phyloP scores from a whole-genome alignment of 2,797 vertebrate species.

The Pseudochaenichthys georgianus region DNA sequence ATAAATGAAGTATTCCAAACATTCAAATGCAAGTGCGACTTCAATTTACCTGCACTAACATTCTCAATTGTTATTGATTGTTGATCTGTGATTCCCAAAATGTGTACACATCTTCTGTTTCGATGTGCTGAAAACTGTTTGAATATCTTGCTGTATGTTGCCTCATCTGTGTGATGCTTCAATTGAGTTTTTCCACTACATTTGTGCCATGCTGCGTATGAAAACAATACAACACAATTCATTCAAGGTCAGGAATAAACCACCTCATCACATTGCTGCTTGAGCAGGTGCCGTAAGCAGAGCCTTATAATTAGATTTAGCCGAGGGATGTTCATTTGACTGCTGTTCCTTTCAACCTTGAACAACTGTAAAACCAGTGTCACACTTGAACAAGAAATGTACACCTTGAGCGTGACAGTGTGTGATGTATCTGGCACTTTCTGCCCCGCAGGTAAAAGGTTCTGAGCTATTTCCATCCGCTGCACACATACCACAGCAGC shows the following conservation, averaged over 20 bases:
- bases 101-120: no score
- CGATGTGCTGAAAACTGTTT: no score
- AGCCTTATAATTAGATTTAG: constrained; percentile 18
- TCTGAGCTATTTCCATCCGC: constrained; percentile 36
- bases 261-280: neutral
- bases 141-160: neutral
- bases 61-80: no score
- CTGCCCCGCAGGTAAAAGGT: constrained; percentile 38
- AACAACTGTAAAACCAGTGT: constrained; percentile 45
- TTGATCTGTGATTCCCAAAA: no score
- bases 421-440: constrained; percentile 56
- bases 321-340: constrained; percentile 7
- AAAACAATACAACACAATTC: constrained; percentile 8
- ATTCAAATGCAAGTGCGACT: no score
- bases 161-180: neutral
- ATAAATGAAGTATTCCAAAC: no score
- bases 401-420: constrained; percentile 38
- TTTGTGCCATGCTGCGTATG: neutral
- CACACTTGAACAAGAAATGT: constrained; percentile 29
- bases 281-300: constrained; percentile 7
- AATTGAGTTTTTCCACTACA: neutral
- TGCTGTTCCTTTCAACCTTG: constrained; percentile 36
- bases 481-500: constrained; percentile 56
- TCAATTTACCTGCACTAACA: no score
- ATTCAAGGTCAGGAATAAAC: constrained; percentile 8